Conservation (phyloP, 2,797 vertebrate species). For the Melanotaenia boesemani region DNA sequence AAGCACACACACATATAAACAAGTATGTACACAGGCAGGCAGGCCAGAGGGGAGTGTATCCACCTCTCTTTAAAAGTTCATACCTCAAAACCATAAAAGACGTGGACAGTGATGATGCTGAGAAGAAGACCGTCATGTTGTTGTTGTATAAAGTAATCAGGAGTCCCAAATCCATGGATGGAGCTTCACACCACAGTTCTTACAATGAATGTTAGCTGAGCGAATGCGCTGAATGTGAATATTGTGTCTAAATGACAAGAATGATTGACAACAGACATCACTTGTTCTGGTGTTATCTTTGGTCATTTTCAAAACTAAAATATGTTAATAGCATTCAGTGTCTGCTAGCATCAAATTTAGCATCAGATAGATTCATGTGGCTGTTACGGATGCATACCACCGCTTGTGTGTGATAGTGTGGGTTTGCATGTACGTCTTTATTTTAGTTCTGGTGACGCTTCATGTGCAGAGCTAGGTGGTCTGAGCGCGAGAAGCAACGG, state of each 20-base stretch:
- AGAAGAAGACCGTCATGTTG: conserved; percentile 6
- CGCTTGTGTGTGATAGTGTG: conserved; percentile 4
- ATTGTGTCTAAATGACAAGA: neutral
- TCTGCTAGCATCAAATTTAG: neutral
- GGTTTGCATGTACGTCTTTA: neutral
- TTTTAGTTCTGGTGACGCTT: conserved; percentile 91
- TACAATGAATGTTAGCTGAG: neutral
- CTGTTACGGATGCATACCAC: neutral
- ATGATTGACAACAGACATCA: neutral
- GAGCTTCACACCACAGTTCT: conserved; percentile 11
- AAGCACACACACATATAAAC: conserved; percentile 61
- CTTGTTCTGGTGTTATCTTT: too few species aligned
- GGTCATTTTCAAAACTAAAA: neutral
- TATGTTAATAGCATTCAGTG: neutral
- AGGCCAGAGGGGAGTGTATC: conserved; percentile 30
- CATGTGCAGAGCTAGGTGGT: conserved; percentile 95
- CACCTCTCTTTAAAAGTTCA: conserved; percentile 49
- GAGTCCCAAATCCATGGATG: conserved; percentile 2
- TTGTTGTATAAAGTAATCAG: conserved; percentile 4
- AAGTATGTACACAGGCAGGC: conserved; percentile 68
- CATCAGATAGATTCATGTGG: neutral
- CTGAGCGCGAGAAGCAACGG: conserved; percentile 95
- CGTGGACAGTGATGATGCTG: neutral
- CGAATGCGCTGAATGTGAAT: neutral
- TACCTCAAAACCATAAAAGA: conserved; percentile 33